These are phyloP conservation scores for Pararge aegeria DNA, from an alignment of 1,140 invertebrate species.

Conservation along the genomic window DNA sequence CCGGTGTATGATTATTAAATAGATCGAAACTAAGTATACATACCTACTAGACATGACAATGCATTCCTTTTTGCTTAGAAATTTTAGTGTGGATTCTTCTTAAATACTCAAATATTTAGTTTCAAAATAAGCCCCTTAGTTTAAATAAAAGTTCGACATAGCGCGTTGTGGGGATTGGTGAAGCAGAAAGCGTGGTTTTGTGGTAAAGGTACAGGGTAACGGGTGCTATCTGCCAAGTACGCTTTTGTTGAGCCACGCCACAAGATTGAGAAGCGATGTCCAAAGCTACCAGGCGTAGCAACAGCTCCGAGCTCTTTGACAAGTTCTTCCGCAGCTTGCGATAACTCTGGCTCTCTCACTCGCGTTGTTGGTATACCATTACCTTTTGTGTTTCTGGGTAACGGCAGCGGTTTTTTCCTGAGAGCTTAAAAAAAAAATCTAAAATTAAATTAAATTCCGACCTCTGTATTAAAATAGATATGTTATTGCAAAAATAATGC, in stretches of 20 bases:
- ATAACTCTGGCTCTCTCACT: neutral
- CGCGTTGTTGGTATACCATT: neutral
- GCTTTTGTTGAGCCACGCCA: slow-evolving; percentile 24
- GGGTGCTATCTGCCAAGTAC: slow-evolving; percentile 33
- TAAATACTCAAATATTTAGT: neutral
- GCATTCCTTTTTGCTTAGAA: no score
- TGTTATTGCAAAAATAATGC: no score
- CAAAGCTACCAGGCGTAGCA: neutral
- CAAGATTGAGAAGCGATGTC: neutral
- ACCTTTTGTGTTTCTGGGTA: neutral
- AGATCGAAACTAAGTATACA: no score
- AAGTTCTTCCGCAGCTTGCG: slow-evolving; percentile 14
- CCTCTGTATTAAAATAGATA: no score
- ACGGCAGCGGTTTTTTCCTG: neutral
- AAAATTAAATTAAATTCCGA: neutral
- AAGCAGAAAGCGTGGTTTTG: slow-evolving; percentile 48
- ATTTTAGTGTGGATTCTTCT: no score
- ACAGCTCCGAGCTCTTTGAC: slow-evolving; percentile 7
- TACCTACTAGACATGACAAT: no score
- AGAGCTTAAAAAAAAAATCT: neutral
- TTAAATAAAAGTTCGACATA: slow-evolving; percentile 40
- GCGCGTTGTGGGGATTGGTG: slow-evolving; percentile 35
- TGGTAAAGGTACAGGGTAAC: slow-evolving; percentile 38
- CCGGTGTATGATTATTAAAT: no score
- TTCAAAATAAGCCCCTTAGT: no score